Evolutionary conservation across 2,797 vertebrate species (phyloP).

Genomic region (Acanthurus leucopareius): DNA sequence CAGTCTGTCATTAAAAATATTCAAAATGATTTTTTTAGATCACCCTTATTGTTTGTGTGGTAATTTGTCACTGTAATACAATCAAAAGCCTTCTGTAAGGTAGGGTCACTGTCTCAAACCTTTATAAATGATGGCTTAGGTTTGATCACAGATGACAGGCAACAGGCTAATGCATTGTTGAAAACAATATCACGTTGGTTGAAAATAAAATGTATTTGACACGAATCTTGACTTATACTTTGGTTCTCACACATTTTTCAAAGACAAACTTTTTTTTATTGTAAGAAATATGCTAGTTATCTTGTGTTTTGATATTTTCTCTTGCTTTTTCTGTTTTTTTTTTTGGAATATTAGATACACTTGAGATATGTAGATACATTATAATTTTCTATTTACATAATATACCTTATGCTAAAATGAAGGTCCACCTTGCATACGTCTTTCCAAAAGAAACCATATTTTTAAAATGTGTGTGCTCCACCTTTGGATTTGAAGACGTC

Average conservation of each 20-base stretch:
- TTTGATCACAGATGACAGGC: slow-evolving; percentile 73
- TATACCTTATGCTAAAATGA: background rate
- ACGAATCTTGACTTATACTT: slow-evolving; percentile 53
- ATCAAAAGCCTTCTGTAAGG: slow-evolving; percentile 49
- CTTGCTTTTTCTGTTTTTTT: background rate
- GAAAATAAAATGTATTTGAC: slow-evolving; percentile 82
- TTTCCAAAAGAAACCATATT: slow-evolving; percentile 5
- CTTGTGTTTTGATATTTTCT: slow-evolving; percentile 11
- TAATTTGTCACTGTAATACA: slow-evolving; percentile 51
- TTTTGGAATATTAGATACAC: background rate
- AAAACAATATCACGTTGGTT: slow-evolving; percentile 72
- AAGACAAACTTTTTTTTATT: background rate
- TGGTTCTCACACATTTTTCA: slow-evolving; percentile 9
- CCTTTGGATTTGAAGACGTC: background rate
- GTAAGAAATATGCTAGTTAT: background rate
- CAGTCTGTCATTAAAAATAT: slow-evolving; percentile 27
- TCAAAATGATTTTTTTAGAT: slow-evolving; percentile 10
- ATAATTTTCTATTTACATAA: too few relatives aligned
- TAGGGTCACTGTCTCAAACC: slow-evolving; percentile 43
- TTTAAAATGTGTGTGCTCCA: slow-evolving; percentile 2
- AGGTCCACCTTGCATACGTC: background rate
- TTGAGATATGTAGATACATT: too few relatives aligned
- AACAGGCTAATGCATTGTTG: slow-evolving; percentile 71
- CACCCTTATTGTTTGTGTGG: slow-evolving; percentile 44
- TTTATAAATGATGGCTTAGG: slow-evolving; percentile 68